phyloP scores from a whole-genome alignment of 2,888 invertebrate genomes.

The Trachelus troglodyta region DNA sequence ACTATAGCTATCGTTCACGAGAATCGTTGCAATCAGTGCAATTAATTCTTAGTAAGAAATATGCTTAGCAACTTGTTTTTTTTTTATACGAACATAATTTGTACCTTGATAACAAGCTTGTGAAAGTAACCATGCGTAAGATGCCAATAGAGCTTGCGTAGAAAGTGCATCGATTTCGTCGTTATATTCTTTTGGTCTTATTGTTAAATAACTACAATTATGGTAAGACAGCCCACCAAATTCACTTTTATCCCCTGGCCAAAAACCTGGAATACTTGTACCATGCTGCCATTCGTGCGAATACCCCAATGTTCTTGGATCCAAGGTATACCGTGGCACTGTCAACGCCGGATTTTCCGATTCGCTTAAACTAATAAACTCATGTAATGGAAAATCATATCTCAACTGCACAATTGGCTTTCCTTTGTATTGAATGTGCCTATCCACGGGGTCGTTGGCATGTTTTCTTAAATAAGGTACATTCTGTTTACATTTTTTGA shows the following conservation, averaged over 20 bases:
- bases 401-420: conserved; percentile 78
- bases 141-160: conserved; percentile 80
- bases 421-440: conserved; percentile 78
- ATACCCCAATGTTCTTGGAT: conserved; percentile 75
- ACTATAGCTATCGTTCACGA: too few species aligned
- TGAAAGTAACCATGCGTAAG: conserved; percentile 83
- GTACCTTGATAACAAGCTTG: conserved; percentile 83
- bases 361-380: conserved; percentile 72
- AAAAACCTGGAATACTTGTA: conserved; percentile 84
- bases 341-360: conserved; percentile 70
- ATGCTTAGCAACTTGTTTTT: too few species aligned
- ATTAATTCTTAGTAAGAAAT: too few species aligned
- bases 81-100: background rate
- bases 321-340: conserved; percentile 71
- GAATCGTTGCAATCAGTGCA: too few species aligned
- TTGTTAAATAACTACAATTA: conserved; percentile 72
- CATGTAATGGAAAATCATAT: conserved; percentile 75
- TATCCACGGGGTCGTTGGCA: conserved; percentile 72
- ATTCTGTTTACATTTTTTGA: conserved; percentile 57
- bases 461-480: conserved; percentile 63
- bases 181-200: conserved; percentile 68
- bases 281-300: conserved; percentile 71
- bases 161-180: conserved; percentile 76
- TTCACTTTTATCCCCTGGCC: conserved; percentile 84
- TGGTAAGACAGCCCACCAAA: conserved; percentile 84